phyloP scores from a whole-genome alignment of 64 coral and sea anemone genomes.

The Dendrophyllia cribrosa region DNA sequence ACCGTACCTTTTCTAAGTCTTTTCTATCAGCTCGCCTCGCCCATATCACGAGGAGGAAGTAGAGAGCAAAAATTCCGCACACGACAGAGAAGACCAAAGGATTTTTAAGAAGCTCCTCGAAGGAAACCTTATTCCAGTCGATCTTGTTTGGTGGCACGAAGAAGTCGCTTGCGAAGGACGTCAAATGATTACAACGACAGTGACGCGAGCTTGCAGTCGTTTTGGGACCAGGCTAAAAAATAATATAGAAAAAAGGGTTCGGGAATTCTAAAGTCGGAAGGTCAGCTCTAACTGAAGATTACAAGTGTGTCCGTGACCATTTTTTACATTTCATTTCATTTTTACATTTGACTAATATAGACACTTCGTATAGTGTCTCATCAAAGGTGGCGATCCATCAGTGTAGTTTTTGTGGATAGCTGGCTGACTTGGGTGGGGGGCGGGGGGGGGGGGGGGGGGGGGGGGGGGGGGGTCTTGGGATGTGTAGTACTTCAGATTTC shows the following conservation, averaged over 20 bases:
- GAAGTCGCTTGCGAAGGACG: constrained; percentile 95
- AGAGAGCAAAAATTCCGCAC: constrained; percentile 88
- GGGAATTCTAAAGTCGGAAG: too few relatives aligned
- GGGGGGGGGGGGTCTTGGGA: too few relatives aligned
- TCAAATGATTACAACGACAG: constrained; percentile 83
- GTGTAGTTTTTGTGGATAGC: too few relatives aligned
- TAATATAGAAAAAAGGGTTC: neutral
- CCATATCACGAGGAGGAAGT: constrained; percentile 91
- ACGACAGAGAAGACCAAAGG: constrained; percentile 95
- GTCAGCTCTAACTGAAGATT: too few relatives aligned
- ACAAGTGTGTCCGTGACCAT: too few relatives aligned
- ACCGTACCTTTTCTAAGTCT: constrained; percentile 88
- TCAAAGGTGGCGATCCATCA: too few relatives aligned
- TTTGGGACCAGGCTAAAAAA: constrained; percentile 77
- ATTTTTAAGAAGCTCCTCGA: constrained; percentile 89
- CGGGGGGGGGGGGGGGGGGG: too few relatives aligned
- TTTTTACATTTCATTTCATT: too few relatives aligned
- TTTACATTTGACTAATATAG: too few relatives aligned
- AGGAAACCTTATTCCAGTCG: constrained; percentile 89
- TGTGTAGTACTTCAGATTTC: too few relatives aligned
- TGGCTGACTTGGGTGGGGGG: too few relatives aligned
- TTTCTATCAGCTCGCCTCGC: constrained; percentile 90
- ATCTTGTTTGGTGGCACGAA: constrained; percentile 96
- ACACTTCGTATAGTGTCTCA: too few relatives aligned
- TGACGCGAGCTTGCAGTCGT: constrained; percentile 64